Base-by-base conservation (phyloP, 2,888 invertebrate species). In the Epirrhoe tristata region DNA sequence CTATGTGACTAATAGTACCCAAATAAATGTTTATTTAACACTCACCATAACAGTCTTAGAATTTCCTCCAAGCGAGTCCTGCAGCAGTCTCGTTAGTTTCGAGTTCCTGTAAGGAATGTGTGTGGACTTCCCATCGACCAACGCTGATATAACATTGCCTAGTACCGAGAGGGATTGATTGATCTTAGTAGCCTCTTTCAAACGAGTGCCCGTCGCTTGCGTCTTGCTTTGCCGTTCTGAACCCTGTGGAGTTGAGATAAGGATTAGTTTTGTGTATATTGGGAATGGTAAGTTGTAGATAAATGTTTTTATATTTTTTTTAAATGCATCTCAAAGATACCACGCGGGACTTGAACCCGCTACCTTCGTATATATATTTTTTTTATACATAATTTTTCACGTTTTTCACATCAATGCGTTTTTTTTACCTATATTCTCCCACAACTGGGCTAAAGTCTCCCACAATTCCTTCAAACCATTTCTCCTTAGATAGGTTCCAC, bases 101-200 rank as follows among this genome's bases (percentile, higher is more conserved):
- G 99, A 99, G 94, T 99, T 99, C 68, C 99, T 95, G 90, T 99
- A 99, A 0, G 99, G 99, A 77, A 99, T 98, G 88, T 99, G 99
- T 0, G 97, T 97, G 77, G 97, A 97, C 91, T 99, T 99, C 53
- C 99, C 98, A 91, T 99, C 99, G 2, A 99, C 99, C 71, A 99
- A 93, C 1, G 99, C 99, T 5, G 99, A 99, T 77, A 99, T 99
- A 1, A 99, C 99, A 90, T 99, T 99, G 32, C 99, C 99, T 62
- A 99, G 93, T 0, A 99, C 99, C 0, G 99, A 99, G 0, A 99
- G 95, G 0, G 99, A 99, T 70, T 99, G 95, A 94, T 99, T 99
- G 76, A 99, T 99, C 91, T 99, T 99, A 0, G 98, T 98, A 0
- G 99, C 99, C 90, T 99, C 99, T 82, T 98, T 97, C 61, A 99